phyloP scores from a whole-genome alignment of 2,888 invertebrate species.

The Epirrhoe alternata region DNA sequence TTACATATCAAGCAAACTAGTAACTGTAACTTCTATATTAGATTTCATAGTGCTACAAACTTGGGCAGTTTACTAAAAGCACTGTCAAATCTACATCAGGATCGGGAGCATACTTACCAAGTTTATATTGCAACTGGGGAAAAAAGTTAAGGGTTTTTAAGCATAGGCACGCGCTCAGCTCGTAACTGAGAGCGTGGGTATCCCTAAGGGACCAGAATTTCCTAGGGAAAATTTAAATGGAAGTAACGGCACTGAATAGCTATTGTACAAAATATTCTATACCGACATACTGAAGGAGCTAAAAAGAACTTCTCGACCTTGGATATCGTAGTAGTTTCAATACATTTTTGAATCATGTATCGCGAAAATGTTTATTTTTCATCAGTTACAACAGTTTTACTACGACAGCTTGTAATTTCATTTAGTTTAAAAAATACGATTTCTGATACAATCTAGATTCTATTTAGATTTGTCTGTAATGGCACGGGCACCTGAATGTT shows the following conservation, averaged over 20 bases:
- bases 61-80: constrained; percentile 31
- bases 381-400: background rate
- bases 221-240: constrained; percentile 39
- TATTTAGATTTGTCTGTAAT: constrained; percentile 4
- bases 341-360: background rate
- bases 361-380: background rate
- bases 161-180: constrained; percentile 39
- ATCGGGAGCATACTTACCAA: constrained; percentile 33
- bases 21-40: constrained; percentile 35
- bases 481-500: background rate
- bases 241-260: constrained; percentile 31
- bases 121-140: constrained; percentile 39
- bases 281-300: constrained; percentile 7
- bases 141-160: constrained; percentile 39
- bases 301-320: constrained; percentile 6
- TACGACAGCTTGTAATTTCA: no score
- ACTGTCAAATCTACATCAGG: constrained; percentile 35
- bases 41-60: constrained; percentile 33
- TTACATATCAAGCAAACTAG: constrained; percentile 34
- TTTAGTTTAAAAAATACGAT: no score
- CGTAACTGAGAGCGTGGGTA: constrained; percentile 29
- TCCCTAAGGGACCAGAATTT: constrained; percentile 35
- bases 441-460: background rate
- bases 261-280: constrained; percentile 25
- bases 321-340: background rate